Conservation (phyloP, 1,140 invertebrate species). For the Mizuhopecten yessoensis region DNA sequence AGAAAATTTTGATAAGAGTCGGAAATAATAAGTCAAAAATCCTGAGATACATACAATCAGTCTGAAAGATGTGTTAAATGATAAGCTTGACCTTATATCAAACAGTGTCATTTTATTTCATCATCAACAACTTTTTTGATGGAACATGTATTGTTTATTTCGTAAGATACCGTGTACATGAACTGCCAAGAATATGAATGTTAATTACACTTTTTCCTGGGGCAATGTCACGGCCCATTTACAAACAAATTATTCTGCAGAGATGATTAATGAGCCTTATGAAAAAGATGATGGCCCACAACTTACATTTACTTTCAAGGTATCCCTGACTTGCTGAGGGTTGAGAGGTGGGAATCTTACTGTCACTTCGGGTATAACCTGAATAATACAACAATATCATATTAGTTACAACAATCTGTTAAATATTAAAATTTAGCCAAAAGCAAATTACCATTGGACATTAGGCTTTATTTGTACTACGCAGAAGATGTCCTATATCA, state of each 20-base stretch:
- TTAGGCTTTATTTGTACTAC: too few species aligned
- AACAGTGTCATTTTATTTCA: too few species aligned
- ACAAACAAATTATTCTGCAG: not conserved
- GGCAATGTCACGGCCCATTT: not conserved
- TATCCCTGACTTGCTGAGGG: slow-evolving; percentile 57
- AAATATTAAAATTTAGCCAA: too few species aligned
- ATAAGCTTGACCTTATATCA: too few species aligned
- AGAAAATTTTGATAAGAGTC: too few species aligned
- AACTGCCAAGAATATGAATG: not conserved
- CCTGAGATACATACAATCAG: not conserved
- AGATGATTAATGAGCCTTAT: not conserved
- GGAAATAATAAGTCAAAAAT: too few species aligned
- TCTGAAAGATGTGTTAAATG: too few species aligned
- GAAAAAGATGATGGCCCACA: not conserved
- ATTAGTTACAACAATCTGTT: not conserved
- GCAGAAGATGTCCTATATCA: too few species aligned
- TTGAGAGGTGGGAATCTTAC: slow-evolving; percentile 9
- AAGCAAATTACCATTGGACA: too few species aligned
- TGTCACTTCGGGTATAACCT: slow-evolving; percentile 65
- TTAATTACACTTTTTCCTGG: not conserved
- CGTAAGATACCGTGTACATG: not conserved
- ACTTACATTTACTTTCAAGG: slow-evolving; percentile 67
- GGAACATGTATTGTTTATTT: not conserved
- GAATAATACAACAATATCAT: slow-evolving; percentile 57
- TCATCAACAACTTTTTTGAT: not conserved